Percentiles rank a stretch among this genome's conserved stretches.
These are phyloP conservation scores for Drosophila arawakana DNA, from an alignment of 1,140 invertebrate species.

Conservation along the genomic window DNA sequence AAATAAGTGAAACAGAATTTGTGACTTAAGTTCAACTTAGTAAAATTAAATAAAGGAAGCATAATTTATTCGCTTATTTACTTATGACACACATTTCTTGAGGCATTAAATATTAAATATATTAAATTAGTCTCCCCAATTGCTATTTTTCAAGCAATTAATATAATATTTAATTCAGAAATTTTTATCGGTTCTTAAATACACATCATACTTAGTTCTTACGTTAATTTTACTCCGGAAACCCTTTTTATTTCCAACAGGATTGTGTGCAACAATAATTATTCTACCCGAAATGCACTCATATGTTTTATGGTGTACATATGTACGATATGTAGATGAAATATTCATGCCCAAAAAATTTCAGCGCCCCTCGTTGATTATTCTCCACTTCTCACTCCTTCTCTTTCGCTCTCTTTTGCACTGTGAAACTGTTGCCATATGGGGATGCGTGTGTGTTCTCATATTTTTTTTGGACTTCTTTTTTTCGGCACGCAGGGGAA, in stretches of 20 bases:
- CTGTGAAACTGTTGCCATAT: conserved; percentile 10
- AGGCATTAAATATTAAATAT: too few relatives aligned
- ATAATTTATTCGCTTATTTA: too few relatives aligned
- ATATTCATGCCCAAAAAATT: conserved; percentile 22
- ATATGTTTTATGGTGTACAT: conserved; percentile 1
- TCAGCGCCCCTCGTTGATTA: conserved; percentile 20
- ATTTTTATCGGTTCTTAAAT: too few relatives aligned
- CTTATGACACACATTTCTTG: too few relatives aligned
- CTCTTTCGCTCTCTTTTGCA: not conserved
- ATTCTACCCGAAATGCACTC: not conserved
- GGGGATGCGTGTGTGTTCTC: conserved; percentile 62
- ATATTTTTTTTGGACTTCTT: conserved; percentile 37
- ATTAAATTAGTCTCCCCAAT: too few relatives aligned
- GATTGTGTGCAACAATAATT: not conserved
- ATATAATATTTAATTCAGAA: not conserved
- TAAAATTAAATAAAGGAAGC: too few relatives aligned
- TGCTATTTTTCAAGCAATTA: too few relatives aligned
- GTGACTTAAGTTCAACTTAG: too few relatives aligned
- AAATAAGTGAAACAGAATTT: too few relatives aligned
- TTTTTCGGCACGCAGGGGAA: conserved; percentile 74
- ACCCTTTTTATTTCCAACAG: not conserved
- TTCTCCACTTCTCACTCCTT: not conserved
- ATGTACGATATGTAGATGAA: conserved; percentile 11
- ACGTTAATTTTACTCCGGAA: not conserved
- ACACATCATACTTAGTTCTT: too few relatives aligned